Base-by-base conservation (phyloP, 2,888 invertebrate species). In the Volucella zonaria region DNA sequence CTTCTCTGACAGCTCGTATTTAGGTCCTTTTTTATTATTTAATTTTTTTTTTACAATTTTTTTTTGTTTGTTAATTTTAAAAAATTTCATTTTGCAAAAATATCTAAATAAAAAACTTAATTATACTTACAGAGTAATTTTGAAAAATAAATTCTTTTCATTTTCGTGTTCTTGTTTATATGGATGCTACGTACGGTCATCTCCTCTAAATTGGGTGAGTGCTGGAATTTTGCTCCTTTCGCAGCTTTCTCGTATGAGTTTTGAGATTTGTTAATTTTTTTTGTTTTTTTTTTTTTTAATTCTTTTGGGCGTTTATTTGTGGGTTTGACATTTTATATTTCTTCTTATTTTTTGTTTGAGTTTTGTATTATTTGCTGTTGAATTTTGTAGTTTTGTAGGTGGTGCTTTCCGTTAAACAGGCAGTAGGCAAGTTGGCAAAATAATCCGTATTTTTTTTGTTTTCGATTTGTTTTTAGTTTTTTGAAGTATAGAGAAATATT, bases 71-170 rank as follows among this genome's bases (percentile, higher is more conserved):
- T 66, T 59, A 31, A 12, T 47, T 80, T 62, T 54, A 58, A 51
- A 71, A 73, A 81, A 81, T 68, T 85, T 79, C 18, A 77, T 81
- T 83, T 81, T 85, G 85, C 85, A 85, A 85, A 85, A 85, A 85
- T 85, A 85, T 81, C 85, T 85, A 85, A 85, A 77, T 85, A 81
- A 85, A 77, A 85, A 85, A 85, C 78, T 81, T 87, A 77, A 79
- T 71, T 73, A 73, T 87, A 75, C 79, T 87, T 80, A 80, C 77
- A 87, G 85, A 68, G 70, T 70, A 85, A 79, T 79, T 31, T 79
- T 82, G 68, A 81, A 73, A 87, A 86, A 86, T 86, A 76, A 86
- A 87, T 76, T 86, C 81, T 78, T 51, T 86, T 79, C 62, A 74
- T 77, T 86, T 82, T 81, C 79, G 79, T 68, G 42, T 70, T 64